Evolutionary conservation across 1,140 invertebrate species (phyloP), one percentile per base, ranked within the genome.

Genomic region (Bombus confusus): DNA sequence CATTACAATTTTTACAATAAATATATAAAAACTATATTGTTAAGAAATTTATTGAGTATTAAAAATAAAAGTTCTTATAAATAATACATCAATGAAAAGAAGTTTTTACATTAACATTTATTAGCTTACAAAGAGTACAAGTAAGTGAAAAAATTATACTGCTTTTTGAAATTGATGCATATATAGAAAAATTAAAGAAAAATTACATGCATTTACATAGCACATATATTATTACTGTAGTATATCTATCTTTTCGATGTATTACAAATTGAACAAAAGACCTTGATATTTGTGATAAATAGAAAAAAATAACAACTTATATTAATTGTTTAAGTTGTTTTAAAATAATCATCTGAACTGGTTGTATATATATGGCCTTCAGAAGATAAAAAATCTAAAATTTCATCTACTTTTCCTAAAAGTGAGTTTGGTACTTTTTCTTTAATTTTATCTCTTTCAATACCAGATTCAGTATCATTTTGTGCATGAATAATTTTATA

Each of bases 321-420:
- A 39, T 1, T 31, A 57, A 47, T 25, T 52, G 37, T 74, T 94
- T 91, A 95, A 62, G 94, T 95, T 37, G 94, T 91, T 90, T 95
- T 95, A 84, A 95, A 95, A 73, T 93, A 92, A 88, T 95, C 92
- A 57, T 95, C 95, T n/a, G 94, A 94, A 43, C 92, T 91, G 0
- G 95, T 95, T 2, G 95, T 95, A 78, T 95, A 95, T 81, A 95
- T 93, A 28, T 95, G 95, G n/a, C 95, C 95, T 84, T 95, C 95
- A 10, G 91, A 92, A 3, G 92, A 91, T 2, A 95, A 86, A 62
- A 95, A 95, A 9, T 95, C 93, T 10, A 95, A 64, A 52, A 95
- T 94, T 25, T 92, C 89, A 80, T 95, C 93, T 28, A 95, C 75
- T 73, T 91, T 86, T 18, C 64, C 0, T 18, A 80, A 31, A 12